Base-by-base conservation (phyloP, 2,888 invertebrate genomes). In the Apotomis turbidana region DNA sequence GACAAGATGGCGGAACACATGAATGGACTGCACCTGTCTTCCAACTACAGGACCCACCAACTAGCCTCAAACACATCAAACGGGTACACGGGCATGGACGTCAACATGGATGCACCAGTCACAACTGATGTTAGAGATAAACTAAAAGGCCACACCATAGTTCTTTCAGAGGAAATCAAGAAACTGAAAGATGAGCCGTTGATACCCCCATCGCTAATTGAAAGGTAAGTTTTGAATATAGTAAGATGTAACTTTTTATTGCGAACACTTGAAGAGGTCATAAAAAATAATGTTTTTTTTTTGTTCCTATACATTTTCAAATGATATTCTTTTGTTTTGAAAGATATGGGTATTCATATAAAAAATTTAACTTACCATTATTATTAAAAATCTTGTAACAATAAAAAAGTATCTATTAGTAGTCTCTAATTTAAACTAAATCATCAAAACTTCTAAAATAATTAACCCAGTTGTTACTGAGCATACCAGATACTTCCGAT, bases 1-100 rank as follows among this genome's bases (percentile, higher is more conserved):
- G 97, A 97, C 81, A 96, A 96, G 86, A 97, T 97, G 95, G 96
- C 97, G 0, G 97, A 96, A 38, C 97, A 97, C 81, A 94, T 97
- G 76, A 95, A 95, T 77, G 95, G 96, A 52, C 90, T 97, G 49
- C 97, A 97, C 82, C 97, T 97, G 77, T 95, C 95, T 0, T 88
- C 93, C 15, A 90, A 94, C 70, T 93, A 87, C 74, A 91, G 88
- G 3, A 63, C 86, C 5, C 92, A 93, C 73, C 74, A 85, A 0
- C 71, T 87, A 55, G 75, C 83, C 27, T 46, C n/a, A 3, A 60
- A 76, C 13, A 75, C 83, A n/a, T 46, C n/a, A 3, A 86, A 89
- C 13, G 86, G 89, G 55, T 73, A 79, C 0, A 91, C 90, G 90
- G 92, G 78, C 0, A 90, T 91, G 91, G 93, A 93, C 15, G 76